Conservation (phyloP, 2,888 invertebrate species). For the Bhutanitis thaidina region DNA sequence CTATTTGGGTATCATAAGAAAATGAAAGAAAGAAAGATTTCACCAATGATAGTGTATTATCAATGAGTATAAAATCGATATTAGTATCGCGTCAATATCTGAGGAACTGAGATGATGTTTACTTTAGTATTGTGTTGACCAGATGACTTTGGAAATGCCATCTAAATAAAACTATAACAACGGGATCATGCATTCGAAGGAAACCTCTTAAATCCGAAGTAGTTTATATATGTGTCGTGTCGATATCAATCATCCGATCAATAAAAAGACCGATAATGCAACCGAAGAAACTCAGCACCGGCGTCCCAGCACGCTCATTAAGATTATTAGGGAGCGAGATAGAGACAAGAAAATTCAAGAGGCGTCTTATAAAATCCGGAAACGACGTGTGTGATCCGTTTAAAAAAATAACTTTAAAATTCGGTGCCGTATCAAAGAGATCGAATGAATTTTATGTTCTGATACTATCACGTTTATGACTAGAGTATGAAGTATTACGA, state of each 20-base stretch:
- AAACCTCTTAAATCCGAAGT: no score
- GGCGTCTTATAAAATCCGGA: slow-evolving; percentile 43
- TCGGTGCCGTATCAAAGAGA: slow-evolving; percentile 34
- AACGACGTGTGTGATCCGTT: slow-evolving; percentile 62
- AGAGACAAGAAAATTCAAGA: slow-evolving; percentile 28
- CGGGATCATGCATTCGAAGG: no score
- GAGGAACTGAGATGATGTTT: no score
- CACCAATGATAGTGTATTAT: no score
- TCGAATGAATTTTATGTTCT: slow-evolving; percentile 43
- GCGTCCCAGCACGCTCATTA: slow-evolving; percentile 15
- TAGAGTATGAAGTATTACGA: slow-evolving; percentile 52
- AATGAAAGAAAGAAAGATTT: no score
- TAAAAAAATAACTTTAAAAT: slow-evolving; percentile 22
- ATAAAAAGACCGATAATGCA: slow-evolving; percentile 13
- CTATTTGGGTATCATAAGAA: no score
- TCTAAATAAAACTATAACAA: no score
- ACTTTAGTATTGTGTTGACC: no score
- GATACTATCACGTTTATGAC: slow-evolving; percentile 57
- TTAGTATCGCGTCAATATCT: no score
- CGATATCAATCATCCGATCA: neutral
- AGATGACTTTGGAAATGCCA: no score
- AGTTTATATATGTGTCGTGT: no score
- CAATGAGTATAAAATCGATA: no score
- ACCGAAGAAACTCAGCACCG: slow-evolving; percentile 1
- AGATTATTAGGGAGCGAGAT: slow-evolving; percentile 20